phyloP scores from a whole-genome alignment of 2,888 invertebrate species.

The Dermolepida albohirtum region DNA sequence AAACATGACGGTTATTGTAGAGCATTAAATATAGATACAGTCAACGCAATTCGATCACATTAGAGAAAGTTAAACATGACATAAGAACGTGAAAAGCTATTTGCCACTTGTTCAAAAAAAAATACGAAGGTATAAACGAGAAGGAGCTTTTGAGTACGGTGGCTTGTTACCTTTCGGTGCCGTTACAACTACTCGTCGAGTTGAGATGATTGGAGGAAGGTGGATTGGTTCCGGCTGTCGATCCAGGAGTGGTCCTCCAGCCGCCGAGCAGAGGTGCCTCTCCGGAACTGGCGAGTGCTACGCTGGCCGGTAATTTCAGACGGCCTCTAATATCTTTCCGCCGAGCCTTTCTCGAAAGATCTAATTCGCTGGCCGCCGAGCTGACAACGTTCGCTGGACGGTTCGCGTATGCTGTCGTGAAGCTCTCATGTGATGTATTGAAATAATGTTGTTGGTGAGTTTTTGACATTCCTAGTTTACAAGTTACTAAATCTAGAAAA shows the following conservation, averaged over 20 bases:
- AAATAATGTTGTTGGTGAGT: slow-evolving; percentile 72
- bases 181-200: slow-evolving; percentile 74
- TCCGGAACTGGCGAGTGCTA: slow-evolving; percentile 76
- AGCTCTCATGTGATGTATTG: slow-evolving; percentile 79
- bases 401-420: slow-evolving; percentile 72
- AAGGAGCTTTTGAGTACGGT: slow-evolving; percentile 1
- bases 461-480: slow-evolving; percentile 78
- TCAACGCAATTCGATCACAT: no score
- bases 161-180: slow-evolving; percentile 72
- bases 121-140: neutral
- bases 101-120: slow-evolving; percentile 16
- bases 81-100: neutral
- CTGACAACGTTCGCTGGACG: slow-evolving; percentile 70
- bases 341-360: slow-evolving; percentile 78
- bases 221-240: slow-evolving; percentile 69
- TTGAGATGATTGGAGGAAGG: slow-evolving; percentile 72
- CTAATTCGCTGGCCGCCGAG: slow-evolving; percentile 80
- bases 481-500: slow-evolving; percentile 78
- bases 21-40: no score
- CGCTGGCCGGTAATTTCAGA: slow-evolving; percentile 73
- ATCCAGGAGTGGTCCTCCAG: slow-evolving; percentile 71
- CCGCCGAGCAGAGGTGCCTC: slow-evolving; percentile 80
- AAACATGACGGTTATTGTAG: no score
- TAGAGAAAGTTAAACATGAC: no score
- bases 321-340: slow-evolving; percentile 72